These are phyloP conservation scores for Glaucidium brasilianum DNA, from an alignment of 2,113 vertebrate species.

Conservation along the genomic window DNA sequence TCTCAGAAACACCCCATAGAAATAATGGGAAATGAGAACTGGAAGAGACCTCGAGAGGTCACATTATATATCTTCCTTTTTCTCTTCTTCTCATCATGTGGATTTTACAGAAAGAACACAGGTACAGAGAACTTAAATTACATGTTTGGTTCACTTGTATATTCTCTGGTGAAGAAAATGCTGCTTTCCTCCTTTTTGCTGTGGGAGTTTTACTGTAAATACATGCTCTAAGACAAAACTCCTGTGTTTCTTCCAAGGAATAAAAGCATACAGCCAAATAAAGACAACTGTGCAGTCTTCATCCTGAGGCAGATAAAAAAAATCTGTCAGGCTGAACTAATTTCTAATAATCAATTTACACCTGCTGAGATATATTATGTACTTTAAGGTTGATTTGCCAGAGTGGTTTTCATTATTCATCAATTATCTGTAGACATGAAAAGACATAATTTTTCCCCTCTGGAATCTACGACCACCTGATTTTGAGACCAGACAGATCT, in stretches of 20 bases:
- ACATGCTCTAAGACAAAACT: background rate
- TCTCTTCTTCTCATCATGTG: background rate
- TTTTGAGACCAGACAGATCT: background rate
- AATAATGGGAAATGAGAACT: background rate
- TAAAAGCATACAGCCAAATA: background rate
- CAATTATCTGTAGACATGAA: background rate
- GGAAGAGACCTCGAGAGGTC: rapidly evolving
- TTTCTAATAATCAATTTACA: background rate
- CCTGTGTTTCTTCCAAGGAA: background rate
- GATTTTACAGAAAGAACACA: background rate
- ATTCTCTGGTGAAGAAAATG: background rate
- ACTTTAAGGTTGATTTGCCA: background rate
- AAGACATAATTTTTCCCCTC: background rate
- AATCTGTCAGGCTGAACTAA: background rate
- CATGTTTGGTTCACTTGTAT: background rate
- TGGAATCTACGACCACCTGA: background rate
- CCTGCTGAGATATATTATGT: background rate
- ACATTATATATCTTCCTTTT: background rate
- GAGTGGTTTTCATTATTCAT: background rate
- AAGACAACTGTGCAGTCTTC: background rate
- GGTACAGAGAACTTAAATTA: background rate
- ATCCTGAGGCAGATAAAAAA: background rate
- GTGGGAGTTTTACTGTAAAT: background rate
- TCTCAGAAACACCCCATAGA: background rate
- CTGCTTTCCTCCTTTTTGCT: background rate